These are phyloP conservation scores for Adelosebastes latens DNA, from an alignment of 2,797 vertebrate genomes.

Conservation along the genomic window DNA sequence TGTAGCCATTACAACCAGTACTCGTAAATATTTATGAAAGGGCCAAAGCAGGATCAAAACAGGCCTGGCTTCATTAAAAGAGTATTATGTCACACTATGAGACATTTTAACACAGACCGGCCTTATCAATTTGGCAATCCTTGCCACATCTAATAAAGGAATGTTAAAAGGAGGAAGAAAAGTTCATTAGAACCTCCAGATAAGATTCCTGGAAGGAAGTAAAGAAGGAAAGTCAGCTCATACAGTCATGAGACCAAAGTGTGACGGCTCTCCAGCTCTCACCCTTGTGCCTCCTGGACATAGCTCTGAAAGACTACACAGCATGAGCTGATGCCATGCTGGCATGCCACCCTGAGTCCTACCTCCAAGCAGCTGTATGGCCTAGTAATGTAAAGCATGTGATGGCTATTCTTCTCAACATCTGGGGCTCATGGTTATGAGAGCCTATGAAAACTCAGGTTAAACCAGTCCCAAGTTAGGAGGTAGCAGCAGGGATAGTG, in stretches of 20 bases:
- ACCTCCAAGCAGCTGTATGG: constrained; percentile 23
- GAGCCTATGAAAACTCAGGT: constrained; percentile 15
- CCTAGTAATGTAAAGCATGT: constrained; percentile 27
- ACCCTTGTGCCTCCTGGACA: constrained; percentile 44
- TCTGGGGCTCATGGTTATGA: constrained; percentile 6
- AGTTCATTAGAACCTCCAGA: constrained; percentile 39
- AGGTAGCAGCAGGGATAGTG: neutral
- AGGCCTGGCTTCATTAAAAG: neutral
- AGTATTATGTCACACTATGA: neutral
- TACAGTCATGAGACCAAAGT: constrained; percentile 71
- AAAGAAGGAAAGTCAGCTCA: constrained; percentile 14
- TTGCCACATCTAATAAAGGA: constrained; percentile 26
- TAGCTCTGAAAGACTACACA: constrained; percentile 34
- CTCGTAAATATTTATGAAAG: neutral
- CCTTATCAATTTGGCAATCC: constrained; percentile 6
- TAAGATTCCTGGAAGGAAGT: constrained; percentile 50
- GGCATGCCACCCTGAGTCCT: constrained; percentile 17
- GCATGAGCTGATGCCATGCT: constrained; percentile 11
- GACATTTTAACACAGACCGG: neutral
- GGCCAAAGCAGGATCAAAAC: neutral
- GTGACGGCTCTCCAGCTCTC: constrained; percentile 55
- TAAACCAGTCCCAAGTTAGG: neutral
- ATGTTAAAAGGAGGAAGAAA: constrained; percentile 27
- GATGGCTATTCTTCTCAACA: constrained; percentile 35
- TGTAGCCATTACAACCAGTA: neutral